phyloP scores from a whole-genome alignment of 2,888 invertebrate genomes.

The Homarus gammarus region DNA sequence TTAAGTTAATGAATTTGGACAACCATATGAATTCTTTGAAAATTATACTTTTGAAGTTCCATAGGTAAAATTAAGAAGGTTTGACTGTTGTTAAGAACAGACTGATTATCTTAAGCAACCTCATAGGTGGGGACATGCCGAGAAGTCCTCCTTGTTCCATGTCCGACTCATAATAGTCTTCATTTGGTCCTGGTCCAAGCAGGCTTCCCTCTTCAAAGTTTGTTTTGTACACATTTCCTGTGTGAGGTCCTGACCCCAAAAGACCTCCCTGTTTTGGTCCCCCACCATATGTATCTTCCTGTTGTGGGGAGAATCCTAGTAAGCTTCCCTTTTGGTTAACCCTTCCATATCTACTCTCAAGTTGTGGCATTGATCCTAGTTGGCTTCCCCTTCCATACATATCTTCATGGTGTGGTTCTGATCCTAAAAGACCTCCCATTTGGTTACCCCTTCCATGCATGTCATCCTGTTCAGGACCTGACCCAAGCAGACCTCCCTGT shows the following conservation, averaged over 20 bases:
- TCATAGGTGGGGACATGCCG: conserved; percentile 36
- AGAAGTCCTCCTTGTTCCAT: conserved; percentile 42
- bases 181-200: conserved; percentile 19
- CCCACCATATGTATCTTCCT: background rate
- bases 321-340: background rate
- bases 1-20: background rate
- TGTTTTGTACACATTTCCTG: background rate
- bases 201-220: conserved; percentile 21
- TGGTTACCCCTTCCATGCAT: conserved; percentile 1
- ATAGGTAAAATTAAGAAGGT: background rate
- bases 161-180: conserved; percentile 22
- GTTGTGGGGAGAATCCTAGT: background rate
- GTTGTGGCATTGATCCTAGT: background rate
- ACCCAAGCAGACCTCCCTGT: conserved; percentile 4
- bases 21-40: background rate
- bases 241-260: background rate
- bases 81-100: background rate
- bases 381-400: background rate
- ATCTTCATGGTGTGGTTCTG: background rate
- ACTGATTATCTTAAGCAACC: conserved; percentile 1
- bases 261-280: background rate
- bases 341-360: background rate
- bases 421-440: conserved; percentile 3
- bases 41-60: background rate
- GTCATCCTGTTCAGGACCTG: background rate